Evolutionary conservation across 2,113 vertebrate species (phyloP).

Genomic region (Indicator indicator): DNA sequence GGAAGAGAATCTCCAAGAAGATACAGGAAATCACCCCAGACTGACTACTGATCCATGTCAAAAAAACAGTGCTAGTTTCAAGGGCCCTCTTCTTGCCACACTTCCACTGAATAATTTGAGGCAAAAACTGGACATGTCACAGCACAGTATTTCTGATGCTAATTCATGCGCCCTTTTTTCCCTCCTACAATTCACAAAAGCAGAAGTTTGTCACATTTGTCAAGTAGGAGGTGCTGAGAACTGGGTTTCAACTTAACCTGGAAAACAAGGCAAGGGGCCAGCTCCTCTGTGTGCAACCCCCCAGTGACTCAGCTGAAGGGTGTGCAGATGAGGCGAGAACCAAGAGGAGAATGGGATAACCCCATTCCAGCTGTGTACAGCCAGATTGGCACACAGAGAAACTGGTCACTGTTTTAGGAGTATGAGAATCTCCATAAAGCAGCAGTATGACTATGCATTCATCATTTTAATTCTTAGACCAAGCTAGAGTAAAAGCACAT

Average conservation of each 20-base stretch:
- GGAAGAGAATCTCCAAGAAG: not conserved
- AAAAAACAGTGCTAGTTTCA: not conserved
- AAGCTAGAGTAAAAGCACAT: not conserved
- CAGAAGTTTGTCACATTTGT: not conserved
- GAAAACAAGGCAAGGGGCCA: not conserved
- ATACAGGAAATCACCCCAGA: not conserved
- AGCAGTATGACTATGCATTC: not conserved
- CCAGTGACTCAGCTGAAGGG: not conserved
- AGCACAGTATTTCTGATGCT: not conserved
- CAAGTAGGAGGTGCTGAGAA: slow-evolving; percentile 1
- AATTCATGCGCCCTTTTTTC: not conserved
- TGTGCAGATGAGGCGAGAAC: not conserved
- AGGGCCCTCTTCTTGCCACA: not conserved
- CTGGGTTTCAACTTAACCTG: not conserved
- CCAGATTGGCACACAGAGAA: not conserved
- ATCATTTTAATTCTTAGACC: not conserved
- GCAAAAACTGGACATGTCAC: not conserved
- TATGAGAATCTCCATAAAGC: not conserved
- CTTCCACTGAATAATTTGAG: not conserved
- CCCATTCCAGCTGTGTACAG: not conserved
- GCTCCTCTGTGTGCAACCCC: not conserved
- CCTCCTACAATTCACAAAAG: not conserved
- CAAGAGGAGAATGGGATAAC: not conserved
- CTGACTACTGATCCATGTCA: not conserved
- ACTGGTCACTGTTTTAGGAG: not conserved